Conservation (phyloP, 2,888 invertebrate species). For the Drosophila histrio region DNA sequence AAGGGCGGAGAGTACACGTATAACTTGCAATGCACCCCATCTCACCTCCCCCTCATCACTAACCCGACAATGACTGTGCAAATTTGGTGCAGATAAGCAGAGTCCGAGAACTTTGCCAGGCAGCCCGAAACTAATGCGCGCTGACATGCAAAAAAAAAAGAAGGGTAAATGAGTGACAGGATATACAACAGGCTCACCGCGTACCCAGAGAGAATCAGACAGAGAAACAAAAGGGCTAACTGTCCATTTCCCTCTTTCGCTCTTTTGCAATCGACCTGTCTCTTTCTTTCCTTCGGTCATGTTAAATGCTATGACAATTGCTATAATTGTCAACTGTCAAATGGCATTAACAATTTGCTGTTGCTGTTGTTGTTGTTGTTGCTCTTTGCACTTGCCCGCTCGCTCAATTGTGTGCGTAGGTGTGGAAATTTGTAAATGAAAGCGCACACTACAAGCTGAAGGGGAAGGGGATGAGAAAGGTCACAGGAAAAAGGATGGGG, state of each 20-base stretch:
- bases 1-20: conserved; percentile 16
- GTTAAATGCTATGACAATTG: conserved; percentile 81
- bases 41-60: neutral
- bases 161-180: conserved; percentile 81
- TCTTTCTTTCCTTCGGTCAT: conserved; percentile 39
- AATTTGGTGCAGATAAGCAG: conserved; percentile 81
- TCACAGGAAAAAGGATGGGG: neutral
- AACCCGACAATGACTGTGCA: conserved; percentile 77
- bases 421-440: conserved; percentile 66
- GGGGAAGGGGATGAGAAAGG: neutral
- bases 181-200: conserved; percentile 41
- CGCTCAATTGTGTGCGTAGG: conserved; percentile 76
- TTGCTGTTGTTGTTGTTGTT: conserved; percentile 26
- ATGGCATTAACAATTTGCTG: conserved; percentile 78
- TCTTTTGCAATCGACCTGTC: neutral
- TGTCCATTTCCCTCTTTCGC: neutral
- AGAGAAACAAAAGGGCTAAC: conserved; percentile 48
- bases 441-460: conserved; percentile 35
- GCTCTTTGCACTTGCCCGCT: conserved; percentile 69
- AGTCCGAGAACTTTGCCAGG: conserved; percentile 68
- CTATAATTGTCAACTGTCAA: conserved; percentile 81
- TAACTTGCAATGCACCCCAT: neutral
- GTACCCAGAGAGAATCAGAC: neutral
- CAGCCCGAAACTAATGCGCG: conserved; percentile 76
- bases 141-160: conserved; percentile 81